A percentile compares a stretch with the other conserved stretches of the same genome.
phyloP scores from a whole-genome alignment of 2,888 invertebrate genomes.

The Dione juno region DNA sequence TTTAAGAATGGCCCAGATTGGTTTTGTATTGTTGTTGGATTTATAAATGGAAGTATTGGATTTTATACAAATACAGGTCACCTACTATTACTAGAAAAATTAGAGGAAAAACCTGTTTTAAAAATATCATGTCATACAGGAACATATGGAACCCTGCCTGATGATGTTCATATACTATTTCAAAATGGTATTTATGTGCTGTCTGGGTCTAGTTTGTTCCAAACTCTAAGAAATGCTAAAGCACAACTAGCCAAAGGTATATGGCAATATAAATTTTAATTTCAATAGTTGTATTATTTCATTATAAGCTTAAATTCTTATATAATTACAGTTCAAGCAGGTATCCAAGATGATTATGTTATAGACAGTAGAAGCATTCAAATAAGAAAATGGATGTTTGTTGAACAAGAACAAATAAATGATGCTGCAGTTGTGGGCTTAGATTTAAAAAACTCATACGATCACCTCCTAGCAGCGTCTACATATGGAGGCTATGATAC shows the following conservation, averaged over 20 bases:
- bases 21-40: constrained; percentile 95
- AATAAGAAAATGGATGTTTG: constrained; percentile 94
- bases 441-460: constrained; percentile 90
- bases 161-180: constrained; percentile 91
- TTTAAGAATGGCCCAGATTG: constrained; percentile 91
- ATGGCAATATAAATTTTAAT: constrained; percentile 2
- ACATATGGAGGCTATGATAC: constrained; percentile 89
- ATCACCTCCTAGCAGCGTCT: constrained; percentile 92
- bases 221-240: constrained; percentile 89
- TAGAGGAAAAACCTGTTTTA: constrained; percentile 91
- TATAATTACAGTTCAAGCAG: constrained; percentile 83
- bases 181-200: constrained; percentile 88
- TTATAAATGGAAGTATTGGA: constrained; percentile 91
- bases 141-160: constrained; percentile 77
- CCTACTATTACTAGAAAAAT: constrained; percentile 90
- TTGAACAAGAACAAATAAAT: constrained; percentile 87
- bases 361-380: constrained; percentile 85
- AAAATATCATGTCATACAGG: constrained; percentile 90
- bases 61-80: constrained; percentile 96
- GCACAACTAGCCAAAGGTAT: constrained; percentile 91
- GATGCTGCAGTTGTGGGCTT: constrained; percentile 91
- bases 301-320: constrained; percentile 44
- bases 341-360: constrained; percentile 82
- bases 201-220: constrained; percentile 90
- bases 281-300: neutral